Evolutionary conservation across 2,797 vertebrate genomes (phyloP).

Genomic region (Poecile montanus): DNA sequence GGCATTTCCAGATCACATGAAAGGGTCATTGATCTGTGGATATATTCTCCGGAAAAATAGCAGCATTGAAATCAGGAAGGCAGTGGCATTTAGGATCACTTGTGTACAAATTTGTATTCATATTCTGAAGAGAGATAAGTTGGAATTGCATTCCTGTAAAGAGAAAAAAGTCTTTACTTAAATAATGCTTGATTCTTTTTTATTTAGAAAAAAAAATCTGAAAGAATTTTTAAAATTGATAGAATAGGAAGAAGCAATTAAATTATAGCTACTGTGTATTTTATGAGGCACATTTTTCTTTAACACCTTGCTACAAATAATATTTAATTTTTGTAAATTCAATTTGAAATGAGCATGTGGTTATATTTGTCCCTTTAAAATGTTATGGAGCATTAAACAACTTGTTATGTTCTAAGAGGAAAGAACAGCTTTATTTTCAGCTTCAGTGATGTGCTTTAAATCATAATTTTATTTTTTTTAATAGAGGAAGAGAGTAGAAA

Average conservation of each 20-base stretch:
- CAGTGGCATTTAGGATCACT: conserved; percentile 31
- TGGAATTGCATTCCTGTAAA: neutral
- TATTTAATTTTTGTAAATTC: neutral
- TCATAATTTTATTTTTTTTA: neutral
- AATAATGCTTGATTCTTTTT: neutral
- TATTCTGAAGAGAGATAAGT: neutral
- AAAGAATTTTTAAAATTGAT: neutral
- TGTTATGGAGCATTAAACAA: neutral
- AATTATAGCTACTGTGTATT: neutral
- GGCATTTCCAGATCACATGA: conserved; percentile 35
- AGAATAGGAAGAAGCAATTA: neutral
- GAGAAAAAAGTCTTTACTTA: neutral
- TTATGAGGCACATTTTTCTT: neutral
- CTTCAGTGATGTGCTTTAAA: neutral
- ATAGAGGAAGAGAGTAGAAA: neutral
- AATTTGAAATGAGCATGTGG: neutral
- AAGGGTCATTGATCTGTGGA: conserved; percentile 16
- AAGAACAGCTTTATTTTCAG: neutral
- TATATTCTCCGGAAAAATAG: conserved; percentile 30
- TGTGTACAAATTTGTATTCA: neutral
- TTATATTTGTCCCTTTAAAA: neutral
- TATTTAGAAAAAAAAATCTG: neutral
- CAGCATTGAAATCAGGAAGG: neutral
- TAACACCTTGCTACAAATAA: neutral
- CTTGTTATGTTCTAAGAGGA: neutral